Percentiles rank a stretch among this genome's conserved stretches.
Conservation (phyloP, 2,797 vertebrate genomes). For the Poliocrania exsul region DNA sequence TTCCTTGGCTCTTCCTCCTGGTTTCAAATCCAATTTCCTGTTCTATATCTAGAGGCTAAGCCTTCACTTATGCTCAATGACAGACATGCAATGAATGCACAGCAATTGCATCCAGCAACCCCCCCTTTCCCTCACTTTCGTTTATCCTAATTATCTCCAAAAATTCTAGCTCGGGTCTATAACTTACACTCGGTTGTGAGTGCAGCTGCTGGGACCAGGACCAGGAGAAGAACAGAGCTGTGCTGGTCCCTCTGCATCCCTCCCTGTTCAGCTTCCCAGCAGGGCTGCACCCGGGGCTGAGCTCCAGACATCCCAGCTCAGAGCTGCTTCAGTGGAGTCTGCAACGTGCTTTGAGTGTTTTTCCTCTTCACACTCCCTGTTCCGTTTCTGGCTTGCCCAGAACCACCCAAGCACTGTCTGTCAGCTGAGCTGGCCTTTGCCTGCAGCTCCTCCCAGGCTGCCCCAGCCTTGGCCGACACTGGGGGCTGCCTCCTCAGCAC, state of each 20-base stretch:
- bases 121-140: neutral
- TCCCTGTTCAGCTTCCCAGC: neutral
- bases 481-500: neutral
- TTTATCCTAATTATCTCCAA: neutral
- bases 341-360: accelerated
- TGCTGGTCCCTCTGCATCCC: neutral
- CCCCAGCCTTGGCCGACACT: neutral
- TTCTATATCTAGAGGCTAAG: neutral
- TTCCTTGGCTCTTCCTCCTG: neutral
- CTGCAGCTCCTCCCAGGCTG: neutral
- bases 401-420: neutral
- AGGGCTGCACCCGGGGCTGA: accelerated
- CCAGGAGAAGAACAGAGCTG: neutral
- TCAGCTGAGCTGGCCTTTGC: neutral
- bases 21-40: neutral
- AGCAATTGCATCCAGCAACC: neutral
- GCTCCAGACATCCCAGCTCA: neutral
- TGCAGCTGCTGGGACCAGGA: neutral
- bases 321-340: neutral
- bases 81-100: neutral
- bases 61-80: neutral
- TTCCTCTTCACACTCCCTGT: neutral
- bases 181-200: neutral
- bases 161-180: neutral
- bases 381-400: neutral